Conservation (phyloP, 2,113 vertebrate genomes). For the Rhinichthys klamathensis region DNA sequence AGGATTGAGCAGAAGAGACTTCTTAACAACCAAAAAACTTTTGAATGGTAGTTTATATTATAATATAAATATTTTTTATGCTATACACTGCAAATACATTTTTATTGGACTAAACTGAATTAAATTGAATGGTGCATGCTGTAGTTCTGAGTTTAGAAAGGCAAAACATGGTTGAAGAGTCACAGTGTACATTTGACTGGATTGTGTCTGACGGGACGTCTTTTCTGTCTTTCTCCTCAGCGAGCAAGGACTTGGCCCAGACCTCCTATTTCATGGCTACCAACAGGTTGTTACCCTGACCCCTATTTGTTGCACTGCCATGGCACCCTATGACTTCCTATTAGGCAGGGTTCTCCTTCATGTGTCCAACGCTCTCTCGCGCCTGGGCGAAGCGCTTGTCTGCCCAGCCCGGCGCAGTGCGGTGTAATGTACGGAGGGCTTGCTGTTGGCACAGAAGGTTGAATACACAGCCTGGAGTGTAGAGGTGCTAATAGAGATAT, state of each 20-base stretch:
- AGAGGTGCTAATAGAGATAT: constrained; percentile 95
- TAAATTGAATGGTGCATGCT: not conserved
- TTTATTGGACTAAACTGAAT: not conserved
- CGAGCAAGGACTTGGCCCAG: constrained; percentile 99
- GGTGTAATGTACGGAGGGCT: constrained; percentile 97
- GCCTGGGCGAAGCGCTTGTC: constrained; percentile 75
- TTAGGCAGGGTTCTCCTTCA: constrained; percentile 95
- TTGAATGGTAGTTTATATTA: not conserved
- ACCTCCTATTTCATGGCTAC: constrained; percentile 99
- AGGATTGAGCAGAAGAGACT: not conserved
- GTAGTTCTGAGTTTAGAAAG: not conserved
- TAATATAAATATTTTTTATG: not conserved
- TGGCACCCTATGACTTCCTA: constrained; percentile 99
- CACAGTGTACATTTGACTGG: too few species aligned
- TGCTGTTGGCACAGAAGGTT: constrained; percentile 90
- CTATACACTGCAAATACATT: not conserved
- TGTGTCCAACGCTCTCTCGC: constrained; percentile 93
- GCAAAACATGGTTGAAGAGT: not conserved
- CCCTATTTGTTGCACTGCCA: constrained; percentile 99
- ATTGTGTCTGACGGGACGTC: constrained; percentile 55
- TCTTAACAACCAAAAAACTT: not conserved
- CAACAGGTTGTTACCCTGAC: constrained; percentile 99
- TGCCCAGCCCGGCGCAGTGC: constrained; percentile 83
- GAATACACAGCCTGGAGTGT: constrained; percentile 98
- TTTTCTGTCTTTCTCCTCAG: constrained; percentile 76